These are phyloP conservation scores for Acronicta alni DNA, from an alignment of 2,888 invertebrate genomes.

Conservation along the genomic window DNA sequence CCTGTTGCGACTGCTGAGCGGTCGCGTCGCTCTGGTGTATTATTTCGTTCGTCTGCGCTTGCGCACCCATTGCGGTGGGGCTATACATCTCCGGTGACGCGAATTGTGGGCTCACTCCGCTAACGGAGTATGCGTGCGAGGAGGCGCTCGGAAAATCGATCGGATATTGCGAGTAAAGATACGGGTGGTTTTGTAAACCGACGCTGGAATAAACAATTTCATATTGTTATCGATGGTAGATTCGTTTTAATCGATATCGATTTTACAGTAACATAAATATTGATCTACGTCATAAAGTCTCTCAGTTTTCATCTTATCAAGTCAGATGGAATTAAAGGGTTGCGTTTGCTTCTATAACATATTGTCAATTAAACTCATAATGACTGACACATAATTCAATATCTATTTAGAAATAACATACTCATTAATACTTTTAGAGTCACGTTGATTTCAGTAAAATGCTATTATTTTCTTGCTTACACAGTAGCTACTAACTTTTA, in stretches of 20 bases:
- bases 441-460: no score
- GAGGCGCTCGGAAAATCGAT: constrained; percentile 88
- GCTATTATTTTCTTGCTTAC: no score
- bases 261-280: neutral
- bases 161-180: constrained; percentile 88
- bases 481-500: no score
- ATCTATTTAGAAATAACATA: no score
- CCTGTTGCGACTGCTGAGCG: constrained; percentile 88
- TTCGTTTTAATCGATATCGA: constrained; percentile 12
- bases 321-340: neutral
- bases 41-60: constrained; percentile 80
- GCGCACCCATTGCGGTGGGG: constrained; percentile 79
- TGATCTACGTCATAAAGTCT: constrained; percentile 5
- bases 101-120: constrained; percentile 86
- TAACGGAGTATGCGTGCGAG: constrained; percentile 87
- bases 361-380: constrained; percentile 1
- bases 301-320: neutral
- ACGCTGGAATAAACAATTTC: constrained; percentile 84
- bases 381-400: no score
- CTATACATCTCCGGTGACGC: constrained; percentile 85
- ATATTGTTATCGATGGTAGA: constrained; percentile 56
- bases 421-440: no score
- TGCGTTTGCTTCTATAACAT: neutral
- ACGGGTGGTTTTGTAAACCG: constrained; percentile 87
- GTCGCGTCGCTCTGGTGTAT: constrained; percentile 83